phyloP scores from a whole-genome alignment of 35 echinoderm and acorn worm species.

The Hemicentrotus pulcherrimus region DNA sequence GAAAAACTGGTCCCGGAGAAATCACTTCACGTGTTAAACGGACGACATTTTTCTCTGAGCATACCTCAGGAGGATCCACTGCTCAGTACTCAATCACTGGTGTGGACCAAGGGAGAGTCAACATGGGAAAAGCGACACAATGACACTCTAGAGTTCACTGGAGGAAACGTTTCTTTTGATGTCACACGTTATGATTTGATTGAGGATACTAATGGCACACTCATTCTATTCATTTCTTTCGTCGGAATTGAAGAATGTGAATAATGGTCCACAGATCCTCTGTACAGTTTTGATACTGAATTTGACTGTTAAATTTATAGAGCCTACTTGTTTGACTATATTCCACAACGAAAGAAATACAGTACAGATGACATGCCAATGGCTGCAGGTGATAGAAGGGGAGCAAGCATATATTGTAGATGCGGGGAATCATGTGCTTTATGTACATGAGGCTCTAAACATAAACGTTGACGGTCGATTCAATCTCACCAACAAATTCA shows the following conservation, averaged over 20 bases:
- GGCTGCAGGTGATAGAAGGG: background rate
- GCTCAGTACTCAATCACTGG: background rate
- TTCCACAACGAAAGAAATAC: background rate
- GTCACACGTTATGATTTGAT: background rate
- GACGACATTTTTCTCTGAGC: background rate
- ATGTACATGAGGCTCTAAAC: background rate
- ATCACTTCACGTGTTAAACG: background rate
- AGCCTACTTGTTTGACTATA: background rate
- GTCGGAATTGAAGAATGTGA: background rate
- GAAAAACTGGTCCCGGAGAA: background rate
- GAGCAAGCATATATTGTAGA: background rate
- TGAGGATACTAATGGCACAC: background rate
- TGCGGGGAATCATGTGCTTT: background rate
- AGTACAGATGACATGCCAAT: background rate
- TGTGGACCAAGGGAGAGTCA: background rate
- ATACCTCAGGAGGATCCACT: background rate
- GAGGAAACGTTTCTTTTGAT: background rate
- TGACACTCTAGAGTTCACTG: background rate
- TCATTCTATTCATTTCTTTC: background rate
- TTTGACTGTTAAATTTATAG: background rate
- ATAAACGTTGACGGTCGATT: background rate
- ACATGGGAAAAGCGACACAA: background rate
- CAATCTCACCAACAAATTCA: background rate
- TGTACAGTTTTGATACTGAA: background rate
- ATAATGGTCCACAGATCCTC: background rate